Evolutionary conservation across 2,888 invertebrate species (phyloP), one percentile per base, ranked within the genome.

Genomic region (Lasioglossum malachurum): DNA sequence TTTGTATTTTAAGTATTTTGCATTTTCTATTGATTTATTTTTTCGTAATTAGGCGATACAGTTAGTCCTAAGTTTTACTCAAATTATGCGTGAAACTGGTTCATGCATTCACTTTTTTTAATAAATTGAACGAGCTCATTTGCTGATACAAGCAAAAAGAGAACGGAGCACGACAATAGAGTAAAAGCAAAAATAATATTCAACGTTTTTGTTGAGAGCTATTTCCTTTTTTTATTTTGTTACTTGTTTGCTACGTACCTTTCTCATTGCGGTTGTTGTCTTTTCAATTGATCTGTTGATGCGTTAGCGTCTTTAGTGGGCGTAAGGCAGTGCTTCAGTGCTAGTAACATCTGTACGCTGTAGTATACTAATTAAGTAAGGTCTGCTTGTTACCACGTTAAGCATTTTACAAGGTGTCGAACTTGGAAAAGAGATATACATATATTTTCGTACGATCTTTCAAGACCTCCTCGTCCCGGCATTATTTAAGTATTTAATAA

Each of bases 371-470:
- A 69, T 41, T 57, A 64, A 31, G 64, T 73, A 80, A 84, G 44
- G 60, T 77, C 75, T 78, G 69, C 78, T 84, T 84, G 80, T 82
- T 86, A 75, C 69, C 77, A 81, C 38, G 78, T 27, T 69, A 83
- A 64, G 64, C 60, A 76, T 77, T 74, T 57, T 64, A 64, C 64
- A 77, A 78, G 44, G 35, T 64, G 35, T 78, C 75, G 31, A 41
- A 81, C 57, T 84, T 79, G 67, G 60, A 73, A 83, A 79, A 78
- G 57, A 78, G 67, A 82, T 79, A 84, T 49, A 78, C 64, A 88
- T 85, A 82, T 88, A 84, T 89, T 85, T 89, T 87, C 74, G 81
- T 89, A 89, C 83, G 38, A 80, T 84, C 81, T 64, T 87, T 80
- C 74, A 80, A 81, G 73, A 81, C 44, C 75, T 84, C 67, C 78